phyloP scores from a whole-genome alignment of 2,888 invertebrate species.

The Eudasyphora cyanicolor region DNA sequence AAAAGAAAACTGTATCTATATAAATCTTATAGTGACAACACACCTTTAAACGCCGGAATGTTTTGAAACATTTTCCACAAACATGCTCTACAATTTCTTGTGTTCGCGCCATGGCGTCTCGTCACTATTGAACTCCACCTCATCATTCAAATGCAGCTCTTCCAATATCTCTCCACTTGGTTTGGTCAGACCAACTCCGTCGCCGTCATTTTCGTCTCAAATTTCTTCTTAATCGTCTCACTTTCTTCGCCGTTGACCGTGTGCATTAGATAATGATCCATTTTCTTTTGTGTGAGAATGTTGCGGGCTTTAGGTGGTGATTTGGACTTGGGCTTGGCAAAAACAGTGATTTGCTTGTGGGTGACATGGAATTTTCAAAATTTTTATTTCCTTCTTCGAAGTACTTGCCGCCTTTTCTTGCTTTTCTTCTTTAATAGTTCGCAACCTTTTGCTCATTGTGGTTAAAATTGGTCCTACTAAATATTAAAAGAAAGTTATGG shows the following conservation, averaged over 20 bases:
- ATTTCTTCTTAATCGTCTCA: slow-evolving; percentile 75
- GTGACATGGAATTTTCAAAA: no score
- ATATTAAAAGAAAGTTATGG: no score
- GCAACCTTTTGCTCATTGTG: slow-evolving; percentile 42
- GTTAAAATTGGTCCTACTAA: no score
- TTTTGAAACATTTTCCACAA: slow-evolving; percentile 78
- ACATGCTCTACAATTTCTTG: slow-evolving; percentile 78
- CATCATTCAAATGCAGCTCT: slow-evolving; percentile 69
- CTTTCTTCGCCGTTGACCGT: slow-evolving; percentile 72
- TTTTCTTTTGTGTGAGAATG: slow-evolving; percentile 68
- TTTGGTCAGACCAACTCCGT: no score
- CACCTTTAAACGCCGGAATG: slow-evolving; percentile 75
- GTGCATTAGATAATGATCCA: slow-evolving; percentile 76
- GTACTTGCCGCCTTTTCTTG: not conserved
- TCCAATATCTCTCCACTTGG: slow-evolving; percentile 65
- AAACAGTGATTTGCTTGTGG: slow-evolving; percentile 68
- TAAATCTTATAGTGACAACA: no score
- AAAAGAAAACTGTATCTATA: no score
- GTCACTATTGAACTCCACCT: no score
- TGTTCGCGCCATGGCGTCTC: slow-evolving; percentile 67
- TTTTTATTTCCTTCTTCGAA: slow-evolving; percentile 66
- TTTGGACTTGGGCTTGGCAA: slow-evolving; percentile 70
- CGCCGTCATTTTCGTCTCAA: no score
- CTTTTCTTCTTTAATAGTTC: slow-evolving; percentile 15
- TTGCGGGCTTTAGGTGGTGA: no score